Conservation (phyloP, 1,140 invertebrate genomes). For the Sitobion miscanthi region DNA sequence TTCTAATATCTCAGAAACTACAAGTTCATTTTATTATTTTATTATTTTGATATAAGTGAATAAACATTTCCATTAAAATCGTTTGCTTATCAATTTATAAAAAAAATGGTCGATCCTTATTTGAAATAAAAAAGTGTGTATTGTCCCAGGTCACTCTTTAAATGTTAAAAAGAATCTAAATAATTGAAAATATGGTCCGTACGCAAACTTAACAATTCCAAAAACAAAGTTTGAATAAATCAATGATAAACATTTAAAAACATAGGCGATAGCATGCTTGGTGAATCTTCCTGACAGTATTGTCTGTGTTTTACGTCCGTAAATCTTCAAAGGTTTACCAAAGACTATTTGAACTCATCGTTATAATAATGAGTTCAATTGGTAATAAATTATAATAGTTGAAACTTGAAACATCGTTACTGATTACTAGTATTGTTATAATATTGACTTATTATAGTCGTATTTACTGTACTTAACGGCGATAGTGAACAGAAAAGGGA, state of each 20-base stretch:
- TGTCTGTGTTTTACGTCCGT: background rate
- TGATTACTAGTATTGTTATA: background rate
- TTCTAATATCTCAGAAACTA: no score
- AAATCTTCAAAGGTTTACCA: background rate
- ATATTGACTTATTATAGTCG: background rate
- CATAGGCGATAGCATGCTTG: background rate
- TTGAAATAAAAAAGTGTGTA: no score
- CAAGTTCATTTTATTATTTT: no score
- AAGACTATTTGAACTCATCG: background rate
- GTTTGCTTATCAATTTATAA: no score
- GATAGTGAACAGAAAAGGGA: background rate
- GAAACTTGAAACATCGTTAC: background rate
- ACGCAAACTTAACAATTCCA: background rate
- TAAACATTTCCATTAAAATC: background rate
- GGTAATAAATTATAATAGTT: background rate
- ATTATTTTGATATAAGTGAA: no score
- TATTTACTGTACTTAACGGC: background rate
- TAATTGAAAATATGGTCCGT: no score
- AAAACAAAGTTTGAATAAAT: background rate
- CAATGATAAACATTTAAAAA: background rate
- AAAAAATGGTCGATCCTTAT: no score
- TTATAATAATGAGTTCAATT: background rate
- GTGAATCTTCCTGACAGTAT: background rate
- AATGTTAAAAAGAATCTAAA: no score
- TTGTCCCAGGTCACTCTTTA: no score